Percentiles rank a stretch among this genome's conserved stretches.
Conservation (phyloP, 2,113 vertebrate species). For the Condylura cristata region DNA sequence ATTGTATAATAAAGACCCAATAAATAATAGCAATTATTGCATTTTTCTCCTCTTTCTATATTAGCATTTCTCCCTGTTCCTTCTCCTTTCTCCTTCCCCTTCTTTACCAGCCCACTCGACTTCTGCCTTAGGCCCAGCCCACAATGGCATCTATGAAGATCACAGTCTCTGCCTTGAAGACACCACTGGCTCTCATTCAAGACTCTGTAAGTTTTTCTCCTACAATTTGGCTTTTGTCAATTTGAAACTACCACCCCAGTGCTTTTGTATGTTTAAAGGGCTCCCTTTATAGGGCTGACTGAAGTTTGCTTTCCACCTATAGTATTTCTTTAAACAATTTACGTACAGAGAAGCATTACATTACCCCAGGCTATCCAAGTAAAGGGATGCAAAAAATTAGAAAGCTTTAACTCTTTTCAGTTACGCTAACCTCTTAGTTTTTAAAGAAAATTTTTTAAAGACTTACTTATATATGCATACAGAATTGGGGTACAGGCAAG, state of each 20-base stretch:
- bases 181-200: neutral
- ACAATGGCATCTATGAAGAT: neutral
- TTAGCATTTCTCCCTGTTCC: neutral
- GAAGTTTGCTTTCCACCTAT: neutral
- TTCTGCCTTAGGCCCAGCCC: neutral
- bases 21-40: neutral
- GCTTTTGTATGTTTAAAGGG: neutral
- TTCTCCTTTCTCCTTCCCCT: neutral
- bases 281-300: neutral
- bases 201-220: neutral
- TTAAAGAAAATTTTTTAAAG: no score
- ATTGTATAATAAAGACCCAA: neutral
- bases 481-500: no score
- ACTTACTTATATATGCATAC: no score
- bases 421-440: neutral
- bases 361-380: neutral
- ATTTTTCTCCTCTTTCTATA: neutral
- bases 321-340: neutral
- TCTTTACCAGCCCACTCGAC: rapidly evolving
- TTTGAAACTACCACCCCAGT: neutral
- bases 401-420: neutral
- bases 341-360: neutral
- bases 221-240: neutral
- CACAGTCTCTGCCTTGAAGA: neutral
- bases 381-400: neutral